Base-by-base conservation (phyloP, 2,113 vertebrate species). In the Nipponia nippon region DNA sequence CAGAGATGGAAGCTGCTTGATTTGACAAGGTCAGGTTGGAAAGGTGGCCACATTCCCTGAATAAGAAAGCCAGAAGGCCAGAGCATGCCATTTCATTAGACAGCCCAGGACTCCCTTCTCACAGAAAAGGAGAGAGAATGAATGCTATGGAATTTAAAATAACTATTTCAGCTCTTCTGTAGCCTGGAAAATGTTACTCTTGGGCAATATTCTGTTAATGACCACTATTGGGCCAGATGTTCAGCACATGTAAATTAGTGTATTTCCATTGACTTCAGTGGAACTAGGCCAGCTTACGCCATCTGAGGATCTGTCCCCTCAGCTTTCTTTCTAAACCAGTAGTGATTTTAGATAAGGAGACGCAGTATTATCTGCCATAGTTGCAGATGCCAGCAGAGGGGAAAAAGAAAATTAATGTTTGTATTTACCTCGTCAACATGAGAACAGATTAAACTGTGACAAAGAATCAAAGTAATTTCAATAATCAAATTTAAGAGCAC, bases 201-300 rank as follows among this genome's bases (percentile, higher is more conserved):
- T 94, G 89, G 90, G 94, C 84, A 81, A 59, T 97, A 87, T 91
- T 80, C 38, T 90, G 46, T 73, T 95, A 93, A 93, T 83, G 87
- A 93, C 80, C 58, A 20, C 84, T 90, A 47, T 59, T 82, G 87
- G 70, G 66, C 95, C 89, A 94, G 94, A 90, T 95, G 95, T 96
- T 93, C 62, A 73, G 52, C 62, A 91, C 87, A 63, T 15, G 46
- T 93, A 95, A 95, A 94, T 93, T 59, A 95, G 32, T 55, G 62
- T 85, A 77, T 90, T 95, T 94, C 87, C 55, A 83, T 80, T 86
- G 71, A 88, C 84, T 93, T 93, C 18, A 44, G 77, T 90, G 87
- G 87, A 95, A 93, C 42, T 47, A 82, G 85, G 91, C 82, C 75
- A 91, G 42, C 10, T 96, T 93, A 88, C 0, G 0, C 38, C 62